These are phyloP conservation scores for Tenodera sinensis DNA, from an alignment of 2,888 invertebrate species.

Conservation along the genomic window DNA sequence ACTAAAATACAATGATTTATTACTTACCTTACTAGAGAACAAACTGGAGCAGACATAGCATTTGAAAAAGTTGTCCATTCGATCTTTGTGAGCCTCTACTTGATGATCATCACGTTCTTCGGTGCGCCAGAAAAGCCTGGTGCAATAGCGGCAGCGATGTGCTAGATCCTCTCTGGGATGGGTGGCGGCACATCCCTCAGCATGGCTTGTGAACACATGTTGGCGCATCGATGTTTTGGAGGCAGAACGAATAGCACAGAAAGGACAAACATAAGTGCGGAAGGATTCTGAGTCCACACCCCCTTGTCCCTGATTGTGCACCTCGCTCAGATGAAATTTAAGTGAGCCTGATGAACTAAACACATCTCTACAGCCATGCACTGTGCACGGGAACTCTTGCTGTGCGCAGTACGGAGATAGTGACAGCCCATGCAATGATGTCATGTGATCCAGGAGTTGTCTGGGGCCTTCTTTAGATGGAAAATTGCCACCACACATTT, in stretches of 20 bases:
- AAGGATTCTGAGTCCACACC: constrained; percentile 5
- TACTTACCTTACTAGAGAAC: constrained; percentile 29
- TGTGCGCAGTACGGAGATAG: constrained; percentile 7
- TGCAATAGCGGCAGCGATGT: constrained; percentile 51
- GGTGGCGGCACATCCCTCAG: constrained; percentile 32
- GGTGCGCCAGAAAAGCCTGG: constrained; percentile 52
- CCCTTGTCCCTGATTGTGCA: constrained; percentile 3
- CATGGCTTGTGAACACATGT: constrained; percentile 32
- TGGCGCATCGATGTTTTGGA: constrained; percentile 45
- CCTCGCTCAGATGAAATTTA: constrained; percentile 1
- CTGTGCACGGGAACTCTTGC: constrained; percentile 3
- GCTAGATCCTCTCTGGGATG: constrained; percentile 51
- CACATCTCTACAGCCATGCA: constrained; percentile 13
- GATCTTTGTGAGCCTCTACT: constrained; percentile 26
- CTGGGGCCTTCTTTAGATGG: constrained; percentile 44
- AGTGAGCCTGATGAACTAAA: constrained; percentile 16
- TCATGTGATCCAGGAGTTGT: constrained; percentile 29
- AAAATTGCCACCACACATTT: constrained; percentile 53
- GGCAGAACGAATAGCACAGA: constrained; percentile 37
- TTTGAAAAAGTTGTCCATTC: constrained; percentile 26
- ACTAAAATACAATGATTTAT: not conserved
- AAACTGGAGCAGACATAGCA: constrained; percentile 28
- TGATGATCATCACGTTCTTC: constrained; percentile 48
- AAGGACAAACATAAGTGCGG: constrained; percentile 28
- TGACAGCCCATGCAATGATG: constrained; percentile 26